Base-by-base conservation (phyloP, 2,113 vertebrate species). In the Hippocampus mohnikei region DNA sequence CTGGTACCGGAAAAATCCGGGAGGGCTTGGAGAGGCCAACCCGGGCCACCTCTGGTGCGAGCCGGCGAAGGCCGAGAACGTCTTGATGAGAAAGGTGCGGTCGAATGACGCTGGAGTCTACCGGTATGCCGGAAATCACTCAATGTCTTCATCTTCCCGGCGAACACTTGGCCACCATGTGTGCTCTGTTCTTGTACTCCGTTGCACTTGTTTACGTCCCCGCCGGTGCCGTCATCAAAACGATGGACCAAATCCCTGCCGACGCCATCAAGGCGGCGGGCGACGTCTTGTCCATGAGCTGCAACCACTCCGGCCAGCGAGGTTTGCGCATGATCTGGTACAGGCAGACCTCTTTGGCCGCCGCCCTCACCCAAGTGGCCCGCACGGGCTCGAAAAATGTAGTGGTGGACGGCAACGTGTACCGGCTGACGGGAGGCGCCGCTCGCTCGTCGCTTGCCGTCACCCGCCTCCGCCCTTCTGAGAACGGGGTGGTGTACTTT, bases 251-350 rank as follows among this genome's bases (percentile, higher is more conserved):
- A 70, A 64, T 10, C 60, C 83, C 83, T 10, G n/a, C 27, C 18
- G 75, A 37, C 16, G 25, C 74, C 10, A 78, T 85, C 62, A 60
- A 46, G 63, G 21, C 13, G 6, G 64, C 16, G 29, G 74, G 66
- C 53, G 72, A 69, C 55, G 23, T 33, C 6, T 44, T 74, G 25
- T 7, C 7, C 56, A 50, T 85, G 2, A 29, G 62, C n/a, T 85
- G 84, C 78, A 82, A 6, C 52, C 80, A 85, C 20, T 78, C 78
- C 21, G 71, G 46, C 71, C 0, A 16, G 1, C 20, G n/a, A n/a
- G 0, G 63, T 6, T 13, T 80, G 6, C 1, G 78, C 16, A 65
- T 78, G 83, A 80, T 82, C 69, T 85, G 80, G 80, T 85, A 82
- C 46, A 85, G 73, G 61, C 80, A 67, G 70, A 25, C 77, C 44